Base-by-base conservation (phyloP, 35 echinoderm and acorn worm species). In the Stichopus chloronotus region DNA sequence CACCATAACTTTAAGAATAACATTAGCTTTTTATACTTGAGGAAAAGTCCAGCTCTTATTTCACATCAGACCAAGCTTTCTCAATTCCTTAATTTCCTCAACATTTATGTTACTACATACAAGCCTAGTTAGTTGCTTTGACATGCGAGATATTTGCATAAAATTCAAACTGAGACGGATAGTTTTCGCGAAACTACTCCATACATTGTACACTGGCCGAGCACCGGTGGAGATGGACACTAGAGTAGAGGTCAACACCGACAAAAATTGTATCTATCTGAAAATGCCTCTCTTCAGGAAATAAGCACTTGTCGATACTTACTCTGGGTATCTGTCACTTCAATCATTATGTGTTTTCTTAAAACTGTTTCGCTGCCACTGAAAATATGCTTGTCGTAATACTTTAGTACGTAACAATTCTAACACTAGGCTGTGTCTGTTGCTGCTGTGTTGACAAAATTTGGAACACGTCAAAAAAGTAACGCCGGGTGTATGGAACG, bases 321-420 rank as follows among this genome's bases (percentile, higher is more conserved):
- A 95, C 94, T 95, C 85, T 95, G 94, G 55, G 91, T 93, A 93
- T 95, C 94, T 25, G 94, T 93, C 78, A 95, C 94, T 88, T 95
- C 94, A 95, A 95, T 93, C 94, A 95, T 95, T 16, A 77, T 92
- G 12, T 12, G 13, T 17, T 24, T 30, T 30, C 10, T 22, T 24
- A 30, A 43, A 43, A 43, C 30, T 43, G 30, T 43, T 43, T 43
- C 30, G 30, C 30, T 43, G 30, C 30, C 3, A 81, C 78, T 12
- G 13, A 24, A 30, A 54, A 81, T 13, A 4, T 17, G 22, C 12
- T 8, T 24, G 22, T 54, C 78, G n/a, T 30, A 72, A 2, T 72
- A 16, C 2, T 22, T 16, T 4, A 13, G 69, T 72, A 16, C 69
- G 13, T 13, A 16, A 16, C 13, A 72, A 72, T 72, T 22, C 22